A percentile compares a stretch with the other conserved stretches of the same genome.
phyloP scores from a whole-genome alignment of 2,797 vertebrate species.

The Epinephelus malabaricus region DNA sequence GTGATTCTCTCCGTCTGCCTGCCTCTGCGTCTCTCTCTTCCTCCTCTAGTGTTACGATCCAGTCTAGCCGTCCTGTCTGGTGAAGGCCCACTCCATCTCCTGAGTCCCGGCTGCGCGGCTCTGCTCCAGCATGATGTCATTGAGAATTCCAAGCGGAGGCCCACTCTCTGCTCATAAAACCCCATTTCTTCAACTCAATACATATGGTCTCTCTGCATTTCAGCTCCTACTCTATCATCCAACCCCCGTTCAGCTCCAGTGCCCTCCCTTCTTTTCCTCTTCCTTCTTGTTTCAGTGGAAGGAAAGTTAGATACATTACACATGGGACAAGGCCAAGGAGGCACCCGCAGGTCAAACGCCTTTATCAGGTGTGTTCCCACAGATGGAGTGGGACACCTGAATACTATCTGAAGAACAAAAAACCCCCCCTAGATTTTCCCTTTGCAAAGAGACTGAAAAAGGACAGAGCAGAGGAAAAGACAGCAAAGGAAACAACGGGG shows the following conservation, averaged over 20 bases:
- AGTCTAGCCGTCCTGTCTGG: conserved; percentile 56
- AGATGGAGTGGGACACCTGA: conserved; percentile 21
- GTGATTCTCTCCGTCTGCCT: conserved; percentile 43
- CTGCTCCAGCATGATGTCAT: conserved; percentile 82
- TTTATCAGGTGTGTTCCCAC: conserved; percentile 63
- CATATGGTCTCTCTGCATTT: conserved; percentile 77
- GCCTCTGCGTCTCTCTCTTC: conserved; percentile 33
- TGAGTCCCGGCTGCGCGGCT: conserved; percentile 48
- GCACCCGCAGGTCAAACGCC: conserved; percentile 46
- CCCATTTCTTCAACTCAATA: conserved; percentile 78
- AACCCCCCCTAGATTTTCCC: conserved; percentile 4
- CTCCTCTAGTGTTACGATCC: conserved; percentile 47
- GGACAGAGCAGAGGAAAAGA: conserved; percentile 47
- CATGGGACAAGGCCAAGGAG: conserved; percentile 52
- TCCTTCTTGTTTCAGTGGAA: conserved; percentile 33
- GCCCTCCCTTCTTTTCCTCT: conserved; percentile 42
- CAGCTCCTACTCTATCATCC: conserved; percentile 57
- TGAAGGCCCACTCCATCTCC: conserved; percentile 65
- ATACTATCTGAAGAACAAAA: conserved; percentile 34
- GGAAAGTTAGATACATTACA: conserved; percentile 38
- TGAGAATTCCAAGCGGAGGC: conserved; percentile 84
- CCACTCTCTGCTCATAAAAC: conserved; percentile 82
- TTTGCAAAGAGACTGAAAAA: conserved; percentile 38
- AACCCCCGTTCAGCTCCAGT: conserved; percentile 20
- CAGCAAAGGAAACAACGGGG: conserved; percentile 48